Conservation (phyloP, 2,888 invertebrate genomes). For the Incurvaria masculella region DNA sequence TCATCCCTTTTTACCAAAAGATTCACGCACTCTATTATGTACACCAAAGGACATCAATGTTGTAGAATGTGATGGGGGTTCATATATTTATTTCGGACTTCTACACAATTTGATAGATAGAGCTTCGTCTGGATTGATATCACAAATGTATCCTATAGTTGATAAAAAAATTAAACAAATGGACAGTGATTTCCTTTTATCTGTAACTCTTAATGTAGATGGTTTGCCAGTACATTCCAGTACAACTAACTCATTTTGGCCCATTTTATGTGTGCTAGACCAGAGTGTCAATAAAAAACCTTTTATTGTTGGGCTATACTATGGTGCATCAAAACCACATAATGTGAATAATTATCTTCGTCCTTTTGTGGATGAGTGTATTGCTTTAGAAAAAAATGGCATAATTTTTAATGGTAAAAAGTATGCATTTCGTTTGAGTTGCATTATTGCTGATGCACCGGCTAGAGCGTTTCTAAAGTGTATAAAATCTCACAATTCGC, state of each 20-base stretch:
- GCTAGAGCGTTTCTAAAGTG: slow-evolving; percentile 10
- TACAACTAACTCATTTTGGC: slow-evolving; percentile 11
- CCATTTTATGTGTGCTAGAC: slow-evolving; percentile 11
- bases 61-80: slow-evolving; percentile 1
- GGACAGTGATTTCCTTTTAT: background rate
- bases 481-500: slow-evolving; percentile 11
- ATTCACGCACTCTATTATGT: slow-evolving; percentile 1
- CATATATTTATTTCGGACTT: slow-evolving; percentile 3
- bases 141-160: slow-evolving; percentile 4
- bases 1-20: slow-evolving; percentile 1
- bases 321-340: slow-evolving; percentile 7
- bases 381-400: slow-evolving; percentile 6
- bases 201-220: slow-evolving; percentile 11
- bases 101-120: background rate
- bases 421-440: slow-evolving; percentile 5
- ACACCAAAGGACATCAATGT: background rate
- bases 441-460: slow-evolving; percentile 7
- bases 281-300: slow-evolving; percentile 7
- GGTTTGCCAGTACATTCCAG: too few relatives aligned
- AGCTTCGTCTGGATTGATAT: slow-evolving; percentile 1
- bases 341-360: slow-evolving; percentile 4
- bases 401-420: slow-evolving; percentile 4
- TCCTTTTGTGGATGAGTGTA: slow-evolving; percentile 7
- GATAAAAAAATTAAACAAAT: slow-evolving; percentile 2
- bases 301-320: slow-evolving; percentile 6